These are phyloP conservation scores for Murina feae DNA, from an alignment of 2,113 vertebrate genomes.

Conservation along the genomic window DNA sequence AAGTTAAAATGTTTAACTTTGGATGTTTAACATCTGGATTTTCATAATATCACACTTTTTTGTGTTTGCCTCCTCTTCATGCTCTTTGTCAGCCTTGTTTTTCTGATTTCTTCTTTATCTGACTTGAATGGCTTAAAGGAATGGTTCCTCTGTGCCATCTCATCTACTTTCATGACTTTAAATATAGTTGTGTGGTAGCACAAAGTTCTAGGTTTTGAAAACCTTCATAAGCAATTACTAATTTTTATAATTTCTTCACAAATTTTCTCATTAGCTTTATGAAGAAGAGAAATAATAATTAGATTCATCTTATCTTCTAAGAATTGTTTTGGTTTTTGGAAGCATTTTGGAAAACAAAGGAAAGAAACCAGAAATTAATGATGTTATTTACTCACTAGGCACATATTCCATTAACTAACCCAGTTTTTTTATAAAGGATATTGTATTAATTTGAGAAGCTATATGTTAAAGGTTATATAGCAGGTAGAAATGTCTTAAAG, in stretches of 20 bases:
- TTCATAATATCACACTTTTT: neutral
- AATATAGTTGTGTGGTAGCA: neutral
- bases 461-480: neutral
- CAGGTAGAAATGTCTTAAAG: neutral
- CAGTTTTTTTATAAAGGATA: neutral
- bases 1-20: no score
- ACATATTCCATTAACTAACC: neutral
- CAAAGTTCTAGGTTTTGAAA: neutral
- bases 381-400: neutral
- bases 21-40: no score
- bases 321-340: neutral
- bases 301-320: neutral
- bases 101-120: neutral
- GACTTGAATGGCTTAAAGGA: neutral
- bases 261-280: neutral
- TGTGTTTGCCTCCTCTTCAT: neutral
- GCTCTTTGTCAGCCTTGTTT: neutral
- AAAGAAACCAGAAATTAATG: neutral
- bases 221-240: neutral
- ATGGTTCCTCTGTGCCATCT: neutral
- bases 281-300: neutral
- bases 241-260: neutral
- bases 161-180: neutral
- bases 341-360: neutral
- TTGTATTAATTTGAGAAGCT: neutral